These are phyloP conservation scores for Gryllus longicercus DNA, from an alignment of 2,888 invertebrate genomes.

Conservation along the genomic window DNA sequence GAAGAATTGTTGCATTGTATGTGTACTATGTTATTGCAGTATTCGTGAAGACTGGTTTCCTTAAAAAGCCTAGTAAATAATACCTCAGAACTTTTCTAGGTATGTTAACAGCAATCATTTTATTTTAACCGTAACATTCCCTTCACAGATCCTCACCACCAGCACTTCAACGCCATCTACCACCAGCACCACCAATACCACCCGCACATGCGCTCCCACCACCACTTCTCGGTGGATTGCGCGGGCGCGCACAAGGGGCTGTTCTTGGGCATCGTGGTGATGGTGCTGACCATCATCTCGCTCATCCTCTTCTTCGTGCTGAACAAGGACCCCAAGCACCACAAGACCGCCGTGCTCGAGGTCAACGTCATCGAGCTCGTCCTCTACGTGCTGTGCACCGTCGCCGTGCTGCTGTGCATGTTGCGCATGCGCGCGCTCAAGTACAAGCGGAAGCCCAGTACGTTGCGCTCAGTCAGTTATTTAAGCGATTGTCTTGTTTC, in stretches of 20 bases:
- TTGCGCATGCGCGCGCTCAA: slow-evolving; percentile 66
- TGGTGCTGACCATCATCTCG: slow-evolving; percentile 79
- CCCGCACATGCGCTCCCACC: slow-evolving; percentile 39
- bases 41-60: too few relatives aligned
- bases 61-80: too few relatives aligned
- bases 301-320: slow-evolving; percentile 88
- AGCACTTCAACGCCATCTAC: too few relatives aligned
- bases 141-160: too few relatives aligned
- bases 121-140: too few relatives aligned
- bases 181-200: neutral
- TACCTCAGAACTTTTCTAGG: too few relatives aligned
- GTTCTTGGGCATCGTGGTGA: slow-evolving; percentile 64
- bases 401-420: slow-evolving; percentile 62
- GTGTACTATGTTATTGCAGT: too few relatives aligned
- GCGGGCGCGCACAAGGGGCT: slow-evolving; percentile 52
- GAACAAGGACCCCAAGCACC: slow-evolving; percentile 56
- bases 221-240: slow-evolving; percentile 61
- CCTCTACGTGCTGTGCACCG: slow-evolving; percentile 65
- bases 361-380: slow-evolving; percentile 73
- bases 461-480: slow-evolving; percentile 33
- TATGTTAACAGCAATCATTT: too few relatives aligned
- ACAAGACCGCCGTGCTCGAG: slow-evolving; percentile 64
- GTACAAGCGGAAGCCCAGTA: slow-evolving; percentile 61
- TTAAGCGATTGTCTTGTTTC: too few relatives aligned
- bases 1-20: too few relatives aligned